Conservation (phyloP, 2,797 vertebrate species). For the Liasis olivaceus region DNA sequence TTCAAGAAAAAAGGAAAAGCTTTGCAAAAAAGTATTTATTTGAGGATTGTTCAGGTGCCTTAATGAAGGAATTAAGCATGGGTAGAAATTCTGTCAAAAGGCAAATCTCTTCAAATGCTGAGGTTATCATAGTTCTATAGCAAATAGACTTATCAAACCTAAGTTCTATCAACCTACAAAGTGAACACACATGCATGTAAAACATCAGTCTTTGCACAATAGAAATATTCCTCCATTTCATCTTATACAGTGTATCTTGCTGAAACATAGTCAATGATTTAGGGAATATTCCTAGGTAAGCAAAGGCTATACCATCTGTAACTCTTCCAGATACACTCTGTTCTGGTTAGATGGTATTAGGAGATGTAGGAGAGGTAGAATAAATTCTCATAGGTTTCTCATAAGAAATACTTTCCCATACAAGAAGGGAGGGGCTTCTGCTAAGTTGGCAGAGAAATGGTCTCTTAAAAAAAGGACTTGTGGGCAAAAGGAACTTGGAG, state of each 20-base stretch:
- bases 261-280: not conserved
- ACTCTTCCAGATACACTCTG: not conserved
- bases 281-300: not conserved
- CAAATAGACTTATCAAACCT: slow-evolving; percentile 18
- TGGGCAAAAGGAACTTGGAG: not conserved
- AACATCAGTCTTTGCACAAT: slow-evolving; percentile 34
- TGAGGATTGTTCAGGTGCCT: not conserved
- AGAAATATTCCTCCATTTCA: slow-evolving; percentile 15
- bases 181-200: slow-evolving; percentile 40
- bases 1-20: not conserved
- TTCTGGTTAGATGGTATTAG: not conserved
- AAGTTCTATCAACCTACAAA: slow-evolving; percentile 17
- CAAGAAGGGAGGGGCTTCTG: not conserved
- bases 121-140: slow-evolving; percentile 22
- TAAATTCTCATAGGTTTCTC: not conserved
- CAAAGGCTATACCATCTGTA: not conserved
- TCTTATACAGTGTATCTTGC: slow-evolving; percentile 3
- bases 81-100: not conserved
- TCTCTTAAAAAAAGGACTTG: not conserved
- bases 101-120: not conserved
- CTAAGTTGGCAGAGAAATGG: not conserved
- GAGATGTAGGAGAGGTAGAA: not conserved
- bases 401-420: not conserved
- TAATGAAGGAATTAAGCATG: slow-evolving; percentile 13
- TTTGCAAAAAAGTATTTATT: not conserved